These are phyloP conservation scores for Agrochola litura DNA, from an alignment of 2,888 invertebrate species.

Conservation along the genomic window DNA sequence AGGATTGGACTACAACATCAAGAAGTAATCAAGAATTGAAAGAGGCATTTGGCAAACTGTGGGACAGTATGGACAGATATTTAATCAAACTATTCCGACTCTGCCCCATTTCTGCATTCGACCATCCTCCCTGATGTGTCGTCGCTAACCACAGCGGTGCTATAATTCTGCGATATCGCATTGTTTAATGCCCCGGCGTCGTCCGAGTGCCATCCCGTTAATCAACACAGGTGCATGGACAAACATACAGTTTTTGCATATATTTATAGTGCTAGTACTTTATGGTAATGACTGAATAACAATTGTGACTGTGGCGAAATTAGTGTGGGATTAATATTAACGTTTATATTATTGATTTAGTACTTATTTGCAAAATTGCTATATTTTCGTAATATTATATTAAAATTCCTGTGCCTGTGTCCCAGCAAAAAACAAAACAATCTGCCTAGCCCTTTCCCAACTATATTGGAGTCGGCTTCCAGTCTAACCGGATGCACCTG, in stretches of 20 bases:
- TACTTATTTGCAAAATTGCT: neutral
- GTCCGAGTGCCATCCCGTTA: constrained; percentile 64
- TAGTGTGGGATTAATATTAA: constrained; percentile 13
- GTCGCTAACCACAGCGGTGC: constrained; percentile 68
- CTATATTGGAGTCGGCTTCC: too few relatives aligned
- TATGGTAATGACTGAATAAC: constrained; percentile 56
- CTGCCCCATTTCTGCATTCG: constrained; percentile 50
- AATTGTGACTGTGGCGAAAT: constrained; percentile 37
- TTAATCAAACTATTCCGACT: too few relatives aligned
- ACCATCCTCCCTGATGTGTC: constrained; percentile 67
- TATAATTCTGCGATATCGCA: constrained; percentile 78
- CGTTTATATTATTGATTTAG: neutral
- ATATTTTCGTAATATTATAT: neutral
- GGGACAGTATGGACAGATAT: too few relatives aligned
- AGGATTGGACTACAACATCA: too few relatives aligned
- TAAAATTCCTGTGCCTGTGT: neutral
- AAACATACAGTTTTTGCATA: constrained; percentile 55
- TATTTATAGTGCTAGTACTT: constrained; percentile 41
- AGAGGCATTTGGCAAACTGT: too few relatives aligned
- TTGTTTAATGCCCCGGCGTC: constrained; percentile 71
- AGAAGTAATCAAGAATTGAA: too few relatives aligned
- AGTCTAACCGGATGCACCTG: too few relatives aligned
- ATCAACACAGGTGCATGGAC: constrained; percentile 70
- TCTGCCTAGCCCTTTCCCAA: too few relatives aligned
- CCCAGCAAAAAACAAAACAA: too few relatives aligned